phyloP scores from a whole-genome alignment of 2,797 vertebrate species.

The Pangasius mekongensis region DNA sequence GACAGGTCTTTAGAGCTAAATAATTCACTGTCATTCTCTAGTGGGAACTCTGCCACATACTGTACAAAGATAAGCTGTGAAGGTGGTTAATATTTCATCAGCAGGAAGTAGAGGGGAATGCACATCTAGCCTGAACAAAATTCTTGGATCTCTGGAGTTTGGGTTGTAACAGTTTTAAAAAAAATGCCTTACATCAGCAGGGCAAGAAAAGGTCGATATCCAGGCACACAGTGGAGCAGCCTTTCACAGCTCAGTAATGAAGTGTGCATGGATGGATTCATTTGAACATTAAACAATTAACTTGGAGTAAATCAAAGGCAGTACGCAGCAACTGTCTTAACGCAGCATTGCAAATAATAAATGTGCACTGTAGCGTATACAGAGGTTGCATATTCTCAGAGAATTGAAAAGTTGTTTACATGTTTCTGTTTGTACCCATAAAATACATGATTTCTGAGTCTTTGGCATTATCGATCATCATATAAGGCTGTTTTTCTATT shows the following conservation, averaged over 20 bases:
- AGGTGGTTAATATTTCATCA: conserved; percentile 57
- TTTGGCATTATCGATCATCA: neutral
- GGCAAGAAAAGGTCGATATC: conserved; percentile 50
- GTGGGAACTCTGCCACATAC: conserved; percentile 42
- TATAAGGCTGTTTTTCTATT: conserved; percentile 12
- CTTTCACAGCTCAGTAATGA: conserved; percentile 37
- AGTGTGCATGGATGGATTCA: conserved; percentile 45
- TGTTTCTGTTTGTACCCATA: neutral
- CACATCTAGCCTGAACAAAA: conserved; percentile 44
- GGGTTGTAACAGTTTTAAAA: conserved; percentile 44
- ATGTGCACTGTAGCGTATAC: conserved; percentile 1
- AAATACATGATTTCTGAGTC: neutral
- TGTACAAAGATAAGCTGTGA: conserved; percentile 53
- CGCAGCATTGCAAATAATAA: neutral
- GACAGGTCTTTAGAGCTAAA: conserved; percentile 47
- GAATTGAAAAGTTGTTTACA: conserved; percentile 1
- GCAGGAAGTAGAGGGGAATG: conserved; percentile 48
- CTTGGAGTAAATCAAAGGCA: conserved; percentile 28
- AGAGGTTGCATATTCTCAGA: neutral
- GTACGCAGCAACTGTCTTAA: conserved; percentile 25
- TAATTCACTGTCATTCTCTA: conserved; percentile 47
- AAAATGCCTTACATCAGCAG: conserved; percentile 43
- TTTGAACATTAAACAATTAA: conserved; percentile 43
- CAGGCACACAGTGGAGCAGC: conserved; percentile 20
- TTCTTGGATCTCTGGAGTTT: conserved; percentile 49